Percentiles rank a stretch among this genome's conserved stretches.
Conservation (phyloP, 2,888 invertebrate species). For the Saturnia pavonia region DNA sequence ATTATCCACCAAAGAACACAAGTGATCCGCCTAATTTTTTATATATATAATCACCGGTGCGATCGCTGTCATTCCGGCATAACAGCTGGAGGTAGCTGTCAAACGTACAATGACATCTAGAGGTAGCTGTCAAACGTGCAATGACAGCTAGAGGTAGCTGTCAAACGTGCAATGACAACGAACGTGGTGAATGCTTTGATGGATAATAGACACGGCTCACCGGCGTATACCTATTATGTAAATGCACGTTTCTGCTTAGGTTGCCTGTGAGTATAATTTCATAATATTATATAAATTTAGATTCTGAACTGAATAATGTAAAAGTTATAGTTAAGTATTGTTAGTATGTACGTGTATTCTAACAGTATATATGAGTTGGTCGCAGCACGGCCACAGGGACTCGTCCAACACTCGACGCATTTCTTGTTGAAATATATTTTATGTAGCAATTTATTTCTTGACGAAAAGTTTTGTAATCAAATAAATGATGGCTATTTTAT, state of each 20-base stretch:
- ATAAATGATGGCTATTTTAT: conserved; percentile 78
- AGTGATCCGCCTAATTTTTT: conserved; percentile 1
- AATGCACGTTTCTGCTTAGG: not conserved
- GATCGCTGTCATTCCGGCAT: not conserved
- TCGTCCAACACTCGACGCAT: conserved; percentile 59
- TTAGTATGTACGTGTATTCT: conserved; percentile 32
- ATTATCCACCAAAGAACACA: conserved; percentile 4
- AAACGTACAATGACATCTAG: not conserved
- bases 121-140: not conserved
- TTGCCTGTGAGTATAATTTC: not conserved
- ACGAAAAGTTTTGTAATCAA: conserved; percentile 77
- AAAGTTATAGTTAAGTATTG: conserved; percentile 46
- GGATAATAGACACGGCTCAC: not conserved
- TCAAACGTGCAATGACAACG: not conserved
- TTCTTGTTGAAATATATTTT: conserved; percentile 75
- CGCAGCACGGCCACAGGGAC: not conserved
- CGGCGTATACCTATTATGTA: too few relatives aligned
- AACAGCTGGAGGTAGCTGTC: not conserved
- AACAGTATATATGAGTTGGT: not conserved
- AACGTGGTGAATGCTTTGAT: not conserved
- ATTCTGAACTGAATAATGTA: conserved; percentile 55
- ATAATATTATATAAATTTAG: conserved; percentile 28
- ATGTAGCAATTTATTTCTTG: conserved; percentile 78
- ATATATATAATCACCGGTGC: not conserved
- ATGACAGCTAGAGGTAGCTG: not conserved